Conservation (phyloP, 2,888 invertebrate species). For the Cheilosia pagana region DNA sequence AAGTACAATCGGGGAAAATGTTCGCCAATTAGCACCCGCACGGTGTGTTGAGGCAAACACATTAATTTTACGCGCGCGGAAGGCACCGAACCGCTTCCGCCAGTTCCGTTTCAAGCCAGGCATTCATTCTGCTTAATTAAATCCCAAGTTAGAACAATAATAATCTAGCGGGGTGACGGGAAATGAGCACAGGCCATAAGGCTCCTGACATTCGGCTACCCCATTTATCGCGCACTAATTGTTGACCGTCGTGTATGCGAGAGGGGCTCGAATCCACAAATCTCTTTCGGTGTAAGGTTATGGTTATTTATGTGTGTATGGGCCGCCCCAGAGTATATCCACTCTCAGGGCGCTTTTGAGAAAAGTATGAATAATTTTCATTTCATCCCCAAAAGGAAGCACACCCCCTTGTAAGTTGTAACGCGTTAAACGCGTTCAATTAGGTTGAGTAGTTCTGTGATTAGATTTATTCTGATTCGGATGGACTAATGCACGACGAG, state of each 20-base stretch:
- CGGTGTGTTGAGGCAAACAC: conserved; percentile 40
- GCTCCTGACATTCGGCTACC: conserved; percentile 13
- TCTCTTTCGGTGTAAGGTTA: conserved; percentile 21
- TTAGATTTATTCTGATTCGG: conserved; percentile 68
- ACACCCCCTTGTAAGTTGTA: conserved; percentile 54
- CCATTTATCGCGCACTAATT: conserved; percentile 65
- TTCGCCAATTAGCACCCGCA: conserved; percentile 69
- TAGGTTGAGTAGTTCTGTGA: conserved; percentile 72
- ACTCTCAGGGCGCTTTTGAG: conserved; percentile 29
- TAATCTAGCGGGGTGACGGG: conserved; percentile 51
- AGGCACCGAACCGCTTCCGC: conserved; percentile 35
- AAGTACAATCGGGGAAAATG: conserved; percentile 51
- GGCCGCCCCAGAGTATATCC: no score
- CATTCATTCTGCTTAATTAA: conserved; percentile 73
- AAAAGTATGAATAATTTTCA: conserved; percentile 67
- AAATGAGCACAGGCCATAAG: conserved; percentile 39
- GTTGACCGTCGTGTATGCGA: conserved; percentile 49
- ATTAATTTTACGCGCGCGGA: conserved; percentile 72
- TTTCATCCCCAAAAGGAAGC: conserved; percentile 60
- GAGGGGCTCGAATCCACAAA: conserved; percentile 31
- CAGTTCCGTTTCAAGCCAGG: conserved; percentile 58
- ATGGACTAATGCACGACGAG: conserved; percentile 53
- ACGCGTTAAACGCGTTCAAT: conserved; percentile 71
- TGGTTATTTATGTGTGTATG: conserved; percentile 57
- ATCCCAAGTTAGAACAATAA: conserved; percentile 71